Conservation (phyloP, 1,140 invertebrate species). For the Drosophila busckii region DNA sequence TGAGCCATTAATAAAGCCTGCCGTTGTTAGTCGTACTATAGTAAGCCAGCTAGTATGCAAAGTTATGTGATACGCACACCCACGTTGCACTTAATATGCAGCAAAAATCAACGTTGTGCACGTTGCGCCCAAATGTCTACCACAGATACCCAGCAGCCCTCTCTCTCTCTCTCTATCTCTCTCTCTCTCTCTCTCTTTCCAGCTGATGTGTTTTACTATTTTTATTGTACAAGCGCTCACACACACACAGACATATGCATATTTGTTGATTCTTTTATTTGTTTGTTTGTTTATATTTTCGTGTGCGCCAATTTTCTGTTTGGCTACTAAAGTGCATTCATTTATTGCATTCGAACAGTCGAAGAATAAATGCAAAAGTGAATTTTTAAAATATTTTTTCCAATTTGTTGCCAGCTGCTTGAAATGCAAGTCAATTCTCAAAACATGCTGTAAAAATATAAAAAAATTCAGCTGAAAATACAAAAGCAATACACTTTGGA, state of each 20-base stretch:
- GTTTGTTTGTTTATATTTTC: too few species aligned
- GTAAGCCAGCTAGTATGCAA: conserved; percentile 32
- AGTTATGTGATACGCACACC: conserved; percentile 16
- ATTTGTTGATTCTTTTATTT: conserved; percentile 1
- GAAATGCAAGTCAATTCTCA: conserved; percentile 16
- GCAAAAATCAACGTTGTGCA: conserved; percentile 44
- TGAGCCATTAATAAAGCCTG: conserved; percentile 75
- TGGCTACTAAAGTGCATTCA: conserved; percentile 30
- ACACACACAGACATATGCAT: background rate
- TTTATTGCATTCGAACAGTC: conserved; percentile 51
- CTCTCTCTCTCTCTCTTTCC: background rate
- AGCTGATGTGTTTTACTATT: background rate
- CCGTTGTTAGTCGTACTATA: conserved; percentile 36
- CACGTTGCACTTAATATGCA: conserved; percentile 13
- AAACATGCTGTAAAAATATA: conserved; percentile 7
- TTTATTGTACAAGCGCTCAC: conserved; percentile 20
- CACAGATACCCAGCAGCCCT: conserved; percentile 34
- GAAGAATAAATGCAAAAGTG: conserved; percentile 36
- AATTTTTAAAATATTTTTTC: conserved; percentile 33
- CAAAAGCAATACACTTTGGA: background rate
- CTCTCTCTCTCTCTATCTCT: background rate
- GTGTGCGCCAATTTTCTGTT: conserved; percentile 29
- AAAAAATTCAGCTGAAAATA: background rate
- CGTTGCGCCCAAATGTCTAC: conserved; percentile 32
- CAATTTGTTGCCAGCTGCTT: conserved; percentile 7